Conservation (phyloP, 2,113 vertebrate species). For the Nothocercus nigrocapillus region DNA sequence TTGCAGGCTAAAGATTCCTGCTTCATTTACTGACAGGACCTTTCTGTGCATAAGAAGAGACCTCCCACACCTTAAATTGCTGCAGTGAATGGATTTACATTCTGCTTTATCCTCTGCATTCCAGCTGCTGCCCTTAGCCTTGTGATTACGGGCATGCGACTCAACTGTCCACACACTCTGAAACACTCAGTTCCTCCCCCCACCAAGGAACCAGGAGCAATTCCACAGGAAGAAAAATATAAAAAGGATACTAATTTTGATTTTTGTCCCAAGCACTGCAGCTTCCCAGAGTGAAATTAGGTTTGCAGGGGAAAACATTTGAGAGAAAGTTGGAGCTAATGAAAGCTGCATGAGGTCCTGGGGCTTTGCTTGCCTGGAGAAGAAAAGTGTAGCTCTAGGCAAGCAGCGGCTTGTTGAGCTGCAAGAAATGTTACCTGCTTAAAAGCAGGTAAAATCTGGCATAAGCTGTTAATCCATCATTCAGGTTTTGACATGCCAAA, state of each 20-base stretch:
- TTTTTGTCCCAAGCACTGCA: background rate
- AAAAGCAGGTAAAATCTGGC: constrained; percentile 72
- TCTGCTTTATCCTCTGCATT: constrained; percentile 64
- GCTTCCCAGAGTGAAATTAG: background rate
- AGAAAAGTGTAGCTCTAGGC: constrained; percentile 62
- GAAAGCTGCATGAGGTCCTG: constrained; percentile 10
- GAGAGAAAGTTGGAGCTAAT: constrained; percentile 18
- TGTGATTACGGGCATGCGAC: background rate
- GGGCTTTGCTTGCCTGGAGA: constrained; percentile 22
- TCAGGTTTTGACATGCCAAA: constrained; percentile 75
- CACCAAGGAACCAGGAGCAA: background rate
- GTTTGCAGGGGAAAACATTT: background rate
- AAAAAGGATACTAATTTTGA: background rate
- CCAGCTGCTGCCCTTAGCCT: constrained; percentile 55
- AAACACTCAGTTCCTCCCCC: background rate
- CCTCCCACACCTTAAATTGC: constrained; percentile 67
- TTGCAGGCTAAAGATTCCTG: constrained; percentile 1
- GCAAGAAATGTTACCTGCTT: constrained; percentile 68
- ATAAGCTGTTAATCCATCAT: constrained; percentile 72
- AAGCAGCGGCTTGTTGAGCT: constrained; percentile 66
- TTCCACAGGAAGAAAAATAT: background rate
- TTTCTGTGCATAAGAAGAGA: constrained; percentile 44
- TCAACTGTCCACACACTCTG: background rate
- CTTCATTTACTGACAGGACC: constrained; percentile 54
- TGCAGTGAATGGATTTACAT: constrained; percentile 49